Evolutionary conservation across 2,888 invertebrate genomes (phyloP), one percentile per base, ranked within the genome.

Genomic region (Pachliopta kotzebuea): DNA sequence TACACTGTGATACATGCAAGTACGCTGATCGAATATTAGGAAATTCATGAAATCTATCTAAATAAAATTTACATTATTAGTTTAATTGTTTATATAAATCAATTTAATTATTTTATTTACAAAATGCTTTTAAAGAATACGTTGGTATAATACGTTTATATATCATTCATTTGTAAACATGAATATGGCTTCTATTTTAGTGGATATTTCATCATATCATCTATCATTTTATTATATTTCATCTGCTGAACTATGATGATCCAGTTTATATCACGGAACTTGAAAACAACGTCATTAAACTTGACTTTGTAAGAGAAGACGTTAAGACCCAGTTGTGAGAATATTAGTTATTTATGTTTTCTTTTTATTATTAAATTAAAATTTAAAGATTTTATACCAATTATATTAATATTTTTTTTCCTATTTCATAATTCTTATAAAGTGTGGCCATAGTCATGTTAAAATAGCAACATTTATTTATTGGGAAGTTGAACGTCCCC

Each of bases 401-500:
- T 6, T 26, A 3, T 26, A 26, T 26, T 26, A n/a, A n/a, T 26
- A 26, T 26, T 26, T 6, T 26, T 4, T 3, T 6, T 6, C 6
- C 4, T 26, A 26, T 26, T 26, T 37, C 14, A 37, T 37, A 14
- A 37, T 37, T 11, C 37, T 3, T 14, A 11, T 11, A 37, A 37
- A 37, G 37, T 9, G 9, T n/a, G n/a, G 24, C 60, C 60, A 60
- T 60, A 54, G 53, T 53, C 60, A 60, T 60, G 60, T 54, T 60
- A 23, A 24, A 52, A 8, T 49, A 0, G 18, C 2, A 45, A n/a
- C 17, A 8, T 49, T 20, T 20, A 49, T 49, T 49, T 20, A 49
- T 49, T 20, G 49, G n/a, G 6, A 20, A 49, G 18, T 45, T 24
- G 9, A 57, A 23, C 23, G 24, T 57, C 24, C 18, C 45, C 57